Base-by-base conservation (phyloP, 2,888 invertebrate species). In the Eristalis pertinax region DNA sequence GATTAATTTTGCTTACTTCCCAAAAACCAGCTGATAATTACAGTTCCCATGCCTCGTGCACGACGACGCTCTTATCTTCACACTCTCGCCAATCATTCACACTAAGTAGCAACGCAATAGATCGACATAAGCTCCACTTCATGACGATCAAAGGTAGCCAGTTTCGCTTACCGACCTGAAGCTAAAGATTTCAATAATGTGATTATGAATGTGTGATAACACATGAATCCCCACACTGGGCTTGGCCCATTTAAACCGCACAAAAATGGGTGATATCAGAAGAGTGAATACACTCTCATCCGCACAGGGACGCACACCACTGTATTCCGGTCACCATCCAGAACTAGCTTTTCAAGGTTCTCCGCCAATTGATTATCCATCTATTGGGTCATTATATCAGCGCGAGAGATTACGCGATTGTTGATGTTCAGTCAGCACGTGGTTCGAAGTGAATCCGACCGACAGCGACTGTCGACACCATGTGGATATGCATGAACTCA, bases 341-440 rank as follows among this genome's bases (percentile, higher is more conserved):
- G 15, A 84, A 65, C 13, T 72, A 58, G 29, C 38, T 35, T 72
- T 67, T 64, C 75, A 80, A 84, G 72, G 70, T 68, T 84, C 41
- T 64, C n/a, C 15, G 26, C 22, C 19, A 13, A 32, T 24, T 8
- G 65, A 43, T 72, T 72, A 72, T 79, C 79, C 72, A 79, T 60
- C 41, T 35, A 72, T 70, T 68, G 24, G 32, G 69, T 70, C 56
- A 78, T 70, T 70, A 64, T 78, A 64, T 65, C 60, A 67, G 35
- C 38, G 22, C 15, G 5, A 3, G 11, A 60, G 29, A 79, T 72
- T 58, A 22, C 22, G 4, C 24, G 15, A 41, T 38, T n/a, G 7
- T 22, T 63, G 69, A 56, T 69, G 63, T 43, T 43, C 19, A 50
- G 2, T 13, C 22, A 38, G 22, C 68, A 69, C 43, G 62, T 76